A percentile compares a stretch with the other conserved stretches of the same genome.
phyloP scores from a whole-genome alignment of 2,113 vertebrate species.

The Rhinogobius similis region DNA sequence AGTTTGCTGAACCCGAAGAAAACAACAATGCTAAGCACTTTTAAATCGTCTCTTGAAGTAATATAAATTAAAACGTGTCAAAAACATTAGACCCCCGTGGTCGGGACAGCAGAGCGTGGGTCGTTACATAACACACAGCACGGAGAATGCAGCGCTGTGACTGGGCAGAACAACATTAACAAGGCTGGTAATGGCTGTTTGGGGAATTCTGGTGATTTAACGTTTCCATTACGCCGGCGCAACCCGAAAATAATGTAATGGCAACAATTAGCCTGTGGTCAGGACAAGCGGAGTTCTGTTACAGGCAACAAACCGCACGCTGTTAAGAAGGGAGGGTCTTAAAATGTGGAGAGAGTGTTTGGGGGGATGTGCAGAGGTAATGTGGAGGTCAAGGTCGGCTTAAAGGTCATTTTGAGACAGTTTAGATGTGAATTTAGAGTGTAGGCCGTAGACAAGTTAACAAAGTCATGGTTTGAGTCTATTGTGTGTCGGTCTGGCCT shows the following conservation, averaged over 20 bases:
- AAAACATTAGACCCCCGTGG: neutral
- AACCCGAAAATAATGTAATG: slow-evolving; percentile 14
- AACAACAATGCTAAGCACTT: neutral
- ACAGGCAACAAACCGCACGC: neutral
- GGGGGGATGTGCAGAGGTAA: neutral
- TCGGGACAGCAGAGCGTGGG: neutral
- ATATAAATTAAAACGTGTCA: slow-evolving; percentile 5
- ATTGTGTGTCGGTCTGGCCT: no score
- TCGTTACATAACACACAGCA: slow-evolving; percentile 11
- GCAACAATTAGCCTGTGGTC: slow-evolving; percentile 12
- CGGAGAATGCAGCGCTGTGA: slow-evolving; percentile 12
- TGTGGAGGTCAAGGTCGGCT: neutral
- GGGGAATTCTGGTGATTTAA: slow-evolving; percentile 35
- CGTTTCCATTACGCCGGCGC: slow-evolving; percentile 21
- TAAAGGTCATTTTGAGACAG: neutral
- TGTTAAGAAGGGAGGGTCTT: neutral
- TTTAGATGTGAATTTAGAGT: no score
- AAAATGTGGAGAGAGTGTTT: neutral
- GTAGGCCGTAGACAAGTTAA: neutral
- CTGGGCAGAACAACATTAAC: slow-evolving; percentile 4
- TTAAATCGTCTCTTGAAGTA: slow-evolving; percentile 2
- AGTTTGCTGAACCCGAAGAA: neutral
- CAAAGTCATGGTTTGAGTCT: no score
- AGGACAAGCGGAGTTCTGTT: neutral
- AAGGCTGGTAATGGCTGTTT: slow-evolving; percentile 13